phyloP scores from a whole-genome alignment of 2,888 invertebrate genomes.

The Minunthozetes semirufus region DNA sequence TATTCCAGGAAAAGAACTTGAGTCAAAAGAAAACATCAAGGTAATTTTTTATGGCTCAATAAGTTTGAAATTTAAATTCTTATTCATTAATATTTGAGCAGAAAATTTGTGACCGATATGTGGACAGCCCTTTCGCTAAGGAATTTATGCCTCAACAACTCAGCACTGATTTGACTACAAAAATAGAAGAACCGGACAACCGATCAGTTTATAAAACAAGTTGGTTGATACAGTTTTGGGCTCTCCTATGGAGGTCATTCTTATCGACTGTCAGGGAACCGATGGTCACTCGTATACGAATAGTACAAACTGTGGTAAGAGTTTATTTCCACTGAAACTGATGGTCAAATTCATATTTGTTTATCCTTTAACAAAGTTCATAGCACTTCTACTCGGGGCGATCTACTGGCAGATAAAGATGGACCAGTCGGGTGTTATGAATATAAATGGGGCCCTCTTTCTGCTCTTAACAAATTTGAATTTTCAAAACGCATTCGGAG shows the following conservation, averaged over 20 bases:
- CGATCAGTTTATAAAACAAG: conserved; percentile 62
- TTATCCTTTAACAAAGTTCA: conserved; percentile 44
- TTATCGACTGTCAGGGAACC: conserved; percentile 82
- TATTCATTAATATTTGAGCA: conserved; percentile 37
- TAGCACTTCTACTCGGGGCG: conserved; percentile 49
- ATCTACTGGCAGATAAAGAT: conserved; percentile 48
- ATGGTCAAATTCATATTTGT: neutral
- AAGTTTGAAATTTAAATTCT: neutral
- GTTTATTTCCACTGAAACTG: too few relatives aligned
- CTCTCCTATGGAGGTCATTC: conserved; percentile 85
- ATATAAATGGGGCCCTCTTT: conserved; percentile 50
- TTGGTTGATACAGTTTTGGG: conserved; percentile 79
- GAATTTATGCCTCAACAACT: neutral
- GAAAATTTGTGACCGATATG: conserved; percentile 47
- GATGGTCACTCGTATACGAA: conserved; percentile 74
- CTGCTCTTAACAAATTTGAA: conserved; percentile 48
- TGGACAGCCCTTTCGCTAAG: conserved; percentile 38
- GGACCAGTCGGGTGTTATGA: conserved; percentile 48
- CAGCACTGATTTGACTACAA: neutral
- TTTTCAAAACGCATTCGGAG: conserved; percentile 51
- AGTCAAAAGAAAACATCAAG: conserved; percentile 47
- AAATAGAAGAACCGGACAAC: neutral
- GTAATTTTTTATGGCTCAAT: conserved; percentile 26
- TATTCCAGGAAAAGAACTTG: conserved; percentile 49
- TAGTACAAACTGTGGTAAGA: conserved; percentile 74